These are phyloP conservation scores for Micrasema minimum DNA, from an alignment of 1,140 invertebrate genomes.

Conservation along the genomic window DNA sequence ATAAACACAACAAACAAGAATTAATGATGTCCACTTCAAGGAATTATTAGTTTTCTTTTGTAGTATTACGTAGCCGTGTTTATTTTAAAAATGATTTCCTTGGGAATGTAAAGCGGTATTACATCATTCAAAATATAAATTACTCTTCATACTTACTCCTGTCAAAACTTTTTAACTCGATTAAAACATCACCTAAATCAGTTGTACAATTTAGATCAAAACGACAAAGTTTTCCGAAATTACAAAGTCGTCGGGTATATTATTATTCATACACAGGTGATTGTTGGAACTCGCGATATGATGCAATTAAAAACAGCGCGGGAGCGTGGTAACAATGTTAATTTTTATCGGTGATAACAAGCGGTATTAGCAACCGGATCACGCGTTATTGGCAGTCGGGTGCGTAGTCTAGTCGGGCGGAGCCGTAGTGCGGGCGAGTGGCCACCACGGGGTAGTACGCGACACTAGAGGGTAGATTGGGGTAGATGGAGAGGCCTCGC, in stretches of 20 bases:
- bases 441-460: conserved; percentile 25
- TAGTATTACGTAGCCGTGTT: no score
- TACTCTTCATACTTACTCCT: no score
- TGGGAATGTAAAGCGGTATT: no score
- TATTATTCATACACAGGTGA: conserved; percentile 16
- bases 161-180: no score
- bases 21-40: no score
- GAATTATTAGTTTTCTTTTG: no score
- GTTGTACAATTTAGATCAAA: no score
- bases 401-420: not conserved
- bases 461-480: conserved; percentile 26
- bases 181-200: no score
- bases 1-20: no score
- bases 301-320: conserved; percentile 30
- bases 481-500: conserved; percentile 28
- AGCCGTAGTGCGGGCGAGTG: not conserved
- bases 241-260: conserved; percentile 10
- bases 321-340: conserved; percentile 18
- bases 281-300: not conserved
- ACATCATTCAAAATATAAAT: no score
- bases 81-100: no score
- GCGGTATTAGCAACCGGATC: conserved; percentile 34
- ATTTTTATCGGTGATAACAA: conserved; percentile 33
- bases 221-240: not conserved
- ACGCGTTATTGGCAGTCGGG: conserved; percentile 34